Conservation (phyloP, 2,113 vertebrate genomes). For the Ammospiza caudacuta region DNA sequence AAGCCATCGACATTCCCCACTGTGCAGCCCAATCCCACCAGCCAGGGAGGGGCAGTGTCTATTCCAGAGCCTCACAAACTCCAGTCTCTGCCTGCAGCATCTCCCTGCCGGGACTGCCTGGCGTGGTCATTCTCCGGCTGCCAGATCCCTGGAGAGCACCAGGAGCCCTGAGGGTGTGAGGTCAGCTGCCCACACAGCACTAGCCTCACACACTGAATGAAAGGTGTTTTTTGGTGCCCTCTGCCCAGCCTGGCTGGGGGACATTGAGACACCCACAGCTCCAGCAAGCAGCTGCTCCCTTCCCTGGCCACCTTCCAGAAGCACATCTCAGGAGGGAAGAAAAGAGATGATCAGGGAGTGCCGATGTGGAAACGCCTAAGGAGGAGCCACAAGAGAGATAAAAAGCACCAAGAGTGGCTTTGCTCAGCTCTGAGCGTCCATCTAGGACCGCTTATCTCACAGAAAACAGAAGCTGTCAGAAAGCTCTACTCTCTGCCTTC, state of each 20-base stretch:
- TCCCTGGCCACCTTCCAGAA: neutral
- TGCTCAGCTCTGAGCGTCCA: neutral
- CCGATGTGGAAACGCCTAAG: neutral
- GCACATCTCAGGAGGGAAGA: neutral
- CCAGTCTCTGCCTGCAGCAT: neutral
- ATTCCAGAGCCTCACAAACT: too few species aligned
- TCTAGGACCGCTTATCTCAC: accelerated
- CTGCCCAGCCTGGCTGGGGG: neutral
- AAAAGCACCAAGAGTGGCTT: neutral
- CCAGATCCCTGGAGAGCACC: neutral
- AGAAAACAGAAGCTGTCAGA: neutral
- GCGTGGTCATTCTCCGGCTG: neutral
- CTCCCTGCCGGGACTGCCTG: neutral
- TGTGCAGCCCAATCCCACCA: neutral
- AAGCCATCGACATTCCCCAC: neutral
- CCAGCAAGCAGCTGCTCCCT: neutral
- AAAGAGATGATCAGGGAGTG: neutral
- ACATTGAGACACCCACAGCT: neutral
- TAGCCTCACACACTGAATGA: accelerated
- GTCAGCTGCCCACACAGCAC: neutral
- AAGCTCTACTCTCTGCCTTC: neutral
- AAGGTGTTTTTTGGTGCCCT: neutral
- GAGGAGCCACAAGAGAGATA: neutral
- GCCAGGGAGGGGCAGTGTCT: neutral
- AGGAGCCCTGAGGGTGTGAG: accelerated